These are phyloP conservation scores for Gambusia holbrooki DNA, from an alignment of 2,113 vertebrate species.

Conservation along the genomic window DNA sequence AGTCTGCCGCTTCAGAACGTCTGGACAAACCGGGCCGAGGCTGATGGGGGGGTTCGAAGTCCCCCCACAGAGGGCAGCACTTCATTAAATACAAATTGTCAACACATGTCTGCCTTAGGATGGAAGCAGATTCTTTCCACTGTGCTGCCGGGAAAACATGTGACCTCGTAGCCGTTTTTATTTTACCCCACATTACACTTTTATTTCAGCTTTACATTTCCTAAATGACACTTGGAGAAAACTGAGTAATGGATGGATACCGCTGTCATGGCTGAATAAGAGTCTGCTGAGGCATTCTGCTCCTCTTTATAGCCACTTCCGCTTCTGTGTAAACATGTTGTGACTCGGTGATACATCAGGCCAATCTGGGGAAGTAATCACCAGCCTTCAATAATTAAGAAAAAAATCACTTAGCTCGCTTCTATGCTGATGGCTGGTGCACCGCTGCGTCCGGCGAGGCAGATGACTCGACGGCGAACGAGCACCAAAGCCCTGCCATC, in stretches of 20 bases:
- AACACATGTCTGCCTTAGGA: constrained; percentile 75
- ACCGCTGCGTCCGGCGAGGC: constrained; percentile 22
- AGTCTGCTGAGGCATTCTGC: constrained; percentile 38
- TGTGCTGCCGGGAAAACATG: constrained; percentile 42
- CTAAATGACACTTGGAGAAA: neutral
- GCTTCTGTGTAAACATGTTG: constrained; percentile 40
- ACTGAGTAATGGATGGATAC: constrained; percentile 25
- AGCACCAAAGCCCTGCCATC: constrained; percentile 50
- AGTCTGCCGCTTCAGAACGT: constrained; percentile 33
- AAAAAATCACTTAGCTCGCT: constrained; percentile 9
- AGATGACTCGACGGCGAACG: constrained; percentile 30
- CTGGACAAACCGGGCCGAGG: constrained; percentile 14
- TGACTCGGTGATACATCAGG: constrained; percentile 30
- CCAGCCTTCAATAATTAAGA: constrained; percentile 12
- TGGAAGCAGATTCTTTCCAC: constrained; percentile 59
- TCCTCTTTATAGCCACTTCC: constrained; percentile 37
- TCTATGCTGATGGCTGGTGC: constrained; percentile 20
- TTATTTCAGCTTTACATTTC: constrained; percentile 7
- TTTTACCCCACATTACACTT: neutral
- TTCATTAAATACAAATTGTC: constrained; percentile 78
- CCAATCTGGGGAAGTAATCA: constrained; percentile 44
- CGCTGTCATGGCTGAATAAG: constrained; percentile 31
- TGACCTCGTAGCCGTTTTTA: neutral
- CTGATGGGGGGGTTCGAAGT: constrained; percentile 31
- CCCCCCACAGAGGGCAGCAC: constrained; percentile 71